Base-by-base conservation (phyloP, 1,140 invertebrate species). In the Atta texana region DNA sequence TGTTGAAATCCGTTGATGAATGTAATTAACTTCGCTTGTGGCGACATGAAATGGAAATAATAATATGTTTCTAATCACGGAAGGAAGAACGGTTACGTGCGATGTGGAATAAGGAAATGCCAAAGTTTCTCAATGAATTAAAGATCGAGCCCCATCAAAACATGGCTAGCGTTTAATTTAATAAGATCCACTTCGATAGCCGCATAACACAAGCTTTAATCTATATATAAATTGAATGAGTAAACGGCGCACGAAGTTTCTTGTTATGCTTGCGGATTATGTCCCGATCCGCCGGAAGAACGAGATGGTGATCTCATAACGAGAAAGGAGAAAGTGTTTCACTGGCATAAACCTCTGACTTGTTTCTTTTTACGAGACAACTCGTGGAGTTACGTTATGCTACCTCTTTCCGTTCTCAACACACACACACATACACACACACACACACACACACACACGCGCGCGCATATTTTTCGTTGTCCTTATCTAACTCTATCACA, bases 261-360 rank as follows among this genome's bases (percentile, higher is more conserved):
- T 51, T 16, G 59, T 77, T 77, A 44, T 64, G 21, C 18, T 34
- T 69, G 3, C 34, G 34, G 82, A 24, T 76, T 77, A 63, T 49
- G n/a, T 24, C 10, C 24, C 53, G 21, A 68, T 61, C 28, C 69
- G 59, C 21, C 53, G 68, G 87, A 91, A 91, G 86, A 85, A 78
- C 72, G 76, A 90, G 92, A 94, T 92, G 91, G 89, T 93, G 92
- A 94, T 95, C 94, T 94, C 92, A 92, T 94, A 94, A 94, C 93
- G 86, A 93, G 92, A 94, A 95, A 95, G 94, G 95, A 93, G 95
- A 95, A 95, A 95, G 94, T 93, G 88, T 93, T 94, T 91, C 88
- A 86, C 61, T 68, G 85, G 87, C 81, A 69, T 84, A 89, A 90
- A 88, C 49, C 39, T 76, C 59, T 87, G 63, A 88, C 63, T 84